Evolutionary conservation across 1,140 invertebrate species (phyloP), one percentile per base, ranked within the genome.

Genomic region (Leguminivora glycinivorella): DNA sequence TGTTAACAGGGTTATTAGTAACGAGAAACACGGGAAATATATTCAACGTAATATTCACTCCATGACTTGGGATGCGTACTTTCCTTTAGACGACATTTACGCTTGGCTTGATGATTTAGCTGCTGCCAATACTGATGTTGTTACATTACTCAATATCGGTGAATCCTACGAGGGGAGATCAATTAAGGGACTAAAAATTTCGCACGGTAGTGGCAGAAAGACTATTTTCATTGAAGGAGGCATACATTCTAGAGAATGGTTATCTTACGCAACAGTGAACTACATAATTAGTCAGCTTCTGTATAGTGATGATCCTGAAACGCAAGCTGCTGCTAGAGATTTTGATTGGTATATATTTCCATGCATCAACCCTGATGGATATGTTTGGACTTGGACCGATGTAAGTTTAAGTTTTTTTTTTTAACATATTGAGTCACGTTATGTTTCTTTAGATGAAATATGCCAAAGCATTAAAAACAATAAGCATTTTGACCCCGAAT

Each of bases 191-290:
- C 86, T 94, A 0, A 93, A 93, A 71, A 17, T 94, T 56, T 93
- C 93, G 0, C 89, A 86, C 25, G 89, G 91, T 2, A 19, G 74
- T 47, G 75, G 82, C 0, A 93, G 63, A 92, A 70, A 67, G 58
- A 80, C 14, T 0, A 72, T 76, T 10, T 78, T 91, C 19, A 84
- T 91, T 29, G 90, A 91, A 74, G 87, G 58, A 73, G 93, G 92
- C 25, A 93, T 93, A 68, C 93, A 94, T 72, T 92, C 92, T 22
- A 80, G 92, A 17, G 93, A 94, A 82, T 95, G 95, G 95, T 93
- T 94, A 34, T 86, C 93, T 0, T 92, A 93, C 4, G 91, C 94
- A 0, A 91, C 92, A 0, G 92, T 91, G 6, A 82, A 94, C 3
- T 94, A 93, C 75, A 87, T 93, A n/a, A 92, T 94, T 69, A 79